These are phyloP conservation scores for Meganola albula DNA, from an alignment of 2,888 invertebrate genomes.

Conservation along the genomic window DNA sequence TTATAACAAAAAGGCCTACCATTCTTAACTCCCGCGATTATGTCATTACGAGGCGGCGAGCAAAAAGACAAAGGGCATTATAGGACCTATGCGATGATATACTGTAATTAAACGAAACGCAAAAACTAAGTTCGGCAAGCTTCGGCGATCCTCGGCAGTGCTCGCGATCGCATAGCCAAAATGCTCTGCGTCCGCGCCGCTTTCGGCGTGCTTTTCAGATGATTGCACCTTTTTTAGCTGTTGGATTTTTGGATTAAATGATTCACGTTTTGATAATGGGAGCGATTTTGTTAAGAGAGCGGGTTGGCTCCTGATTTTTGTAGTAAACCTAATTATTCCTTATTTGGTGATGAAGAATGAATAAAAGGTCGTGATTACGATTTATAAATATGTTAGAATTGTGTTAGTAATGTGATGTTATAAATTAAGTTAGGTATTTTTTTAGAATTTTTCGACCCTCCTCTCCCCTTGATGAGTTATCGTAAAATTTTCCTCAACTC, in stretches of 20 bases:
- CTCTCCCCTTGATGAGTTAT: too few relatives aligned
- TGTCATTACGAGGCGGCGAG: constrained; percentile 57
- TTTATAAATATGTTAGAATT: too few relatives aligned
- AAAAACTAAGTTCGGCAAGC: constrained; percentile 32
- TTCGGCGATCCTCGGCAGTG: constrained; percentile 15
- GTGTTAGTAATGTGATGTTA: too few relatives aligned
- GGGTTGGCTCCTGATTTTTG: too few relatives aligned
- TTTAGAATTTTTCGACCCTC: too few relatives aligned
- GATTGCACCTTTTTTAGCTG: constrained; percentile 2
- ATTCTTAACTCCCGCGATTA: constrained; percentile 58
- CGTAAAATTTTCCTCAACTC: too few relatives aligned
- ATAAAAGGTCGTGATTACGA: too few relatives aligned
- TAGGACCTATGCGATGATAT: constrained; percentile 77
- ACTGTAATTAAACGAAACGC: constrained; percentile 58
- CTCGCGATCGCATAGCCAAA: constrained; percentile 29
- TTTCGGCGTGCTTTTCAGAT: constrained; percentile 16
- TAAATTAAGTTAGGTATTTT: too few relatives aligned
- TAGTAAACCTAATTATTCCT: too few relatives aligned
- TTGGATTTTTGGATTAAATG: not conserved
- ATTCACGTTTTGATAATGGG: not conserved
- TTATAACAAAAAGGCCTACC: constrained; percentile 37
- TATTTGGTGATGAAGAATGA: too few relatives aligned
- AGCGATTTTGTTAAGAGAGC: too few relatives aligned
- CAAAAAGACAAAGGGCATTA: constrained; percentile 69
- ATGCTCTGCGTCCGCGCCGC: constrained; percentile 21